These are phyloP conservation scores for Zeugodacus cucurbitae DNA, from an alignment of 1,140 invertebrate species.

Conservation along the genomic window DNA sequence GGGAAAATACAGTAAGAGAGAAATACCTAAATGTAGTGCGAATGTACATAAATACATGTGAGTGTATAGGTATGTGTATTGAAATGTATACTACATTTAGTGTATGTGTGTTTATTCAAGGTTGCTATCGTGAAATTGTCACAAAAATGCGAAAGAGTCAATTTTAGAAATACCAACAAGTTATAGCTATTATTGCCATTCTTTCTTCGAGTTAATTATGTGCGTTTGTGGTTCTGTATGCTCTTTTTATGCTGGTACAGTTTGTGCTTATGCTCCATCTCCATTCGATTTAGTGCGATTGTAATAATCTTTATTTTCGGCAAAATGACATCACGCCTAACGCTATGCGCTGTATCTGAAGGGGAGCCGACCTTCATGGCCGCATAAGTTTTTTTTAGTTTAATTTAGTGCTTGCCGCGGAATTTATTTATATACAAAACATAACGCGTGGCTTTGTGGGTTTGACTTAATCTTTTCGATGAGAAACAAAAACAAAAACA, in stretches of 20 bases:
- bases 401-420: not conserved
- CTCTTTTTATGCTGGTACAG: not conserved
- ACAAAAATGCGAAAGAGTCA: slow-evolving; percentile 11
- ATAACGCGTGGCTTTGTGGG: not conserved
- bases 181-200: slow-evolving; percentile 6
- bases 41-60: not conserved
- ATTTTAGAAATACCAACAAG: not conserved
- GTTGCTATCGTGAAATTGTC: not conserved
- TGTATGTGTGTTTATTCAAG: not conserved
- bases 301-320: slow-evolving; percentile 27
- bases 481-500: not conserved
- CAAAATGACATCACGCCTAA: slow-evolving; percentile 12
- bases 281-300: not conserved
- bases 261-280: slow-evolving; percentile 1
- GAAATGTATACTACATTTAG: too few species aligned
- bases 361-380: not conserved
- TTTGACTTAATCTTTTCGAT: not conserved
- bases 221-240: not conserved
- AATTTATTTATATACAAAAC: not conserved
- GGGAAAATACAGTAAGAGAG: not conserved
- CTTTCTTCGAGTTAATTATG: not conserved
- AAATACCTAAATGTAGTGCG: not conserved
- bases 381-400: not conserved
- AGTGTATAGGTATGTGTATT: not conserved
- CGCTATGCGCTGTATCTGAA: not conserved